Percentiles rank a stretch among this genome's conserved stretches.
phyloP scores from a whole-genome alignment of 2,888 invertebrate genomes.

The Leptothorax acervorum region DNA sequence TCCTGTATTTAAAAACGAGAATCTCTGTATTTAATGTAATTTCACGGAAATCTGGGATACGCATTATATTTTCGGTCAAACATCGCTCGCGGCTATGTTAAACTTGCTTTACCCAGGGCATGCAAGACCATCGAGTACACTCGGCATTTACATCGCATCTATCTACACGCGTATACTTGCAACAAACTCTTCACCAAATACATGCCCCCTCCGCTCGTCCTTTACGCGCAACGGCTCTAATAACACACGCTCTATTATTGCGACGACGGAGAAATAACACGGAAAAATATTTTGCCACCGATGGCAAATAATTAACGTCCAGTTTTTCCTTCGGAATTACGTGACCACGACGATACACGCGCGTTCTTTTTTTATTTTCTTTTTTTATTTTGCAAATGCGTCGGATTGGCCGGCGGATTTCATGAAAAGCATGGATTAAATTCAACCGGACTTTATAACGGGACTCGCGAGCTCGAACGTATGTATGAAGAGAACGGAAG shows the following conservation, averaged over 20 bases:
- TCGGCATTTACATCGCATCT: conserved; percentile 47
- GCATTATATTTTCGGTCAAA: conserved; percentile 45
- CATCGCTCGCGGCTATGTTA: conserved; percentile 43
- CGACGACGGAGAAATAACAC: not conserved
- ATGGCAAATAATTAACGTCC: conserved; percentile 32
- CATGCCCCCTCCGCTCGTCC: not conserved
- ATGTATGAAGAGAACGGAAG: conserved; percentile 50
- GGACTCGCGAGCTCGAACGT: conserved; percentile 14
- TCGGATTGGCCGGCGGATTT: conserved; percentile 39
- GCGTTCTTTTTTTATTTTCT: not conserved
- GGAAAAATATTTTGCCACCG: conserved; percentile 21
- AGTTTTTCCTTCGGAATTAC: conserved; percentile 30
- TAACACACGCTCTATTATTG: conserved; percentile 37
- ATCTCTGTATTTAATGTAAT: not conserved
- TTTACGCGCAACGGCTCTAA: not conserved
- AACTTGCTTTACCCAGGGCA: conserved; percentile 40
- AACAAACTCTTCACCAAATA: conserved; percentile 49
- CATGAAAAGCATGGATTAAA: conserved; percentile 69
- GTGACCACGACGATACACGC: not conserved
- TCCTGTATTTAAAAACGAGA: not conserved
- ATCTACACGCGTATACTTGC: conserved; percentile 41
- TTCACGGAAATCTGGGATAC: conserved; percentile 6
- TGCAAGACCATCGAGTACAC: conserved; percentile 46
- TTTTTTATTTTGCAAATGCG: not conserved
- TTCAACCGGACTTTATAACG: conserved; percentile 48